Base-by-base conservation (phyloP, 2,113 vertebrate species). In the Xiphias gladius region DNA sequence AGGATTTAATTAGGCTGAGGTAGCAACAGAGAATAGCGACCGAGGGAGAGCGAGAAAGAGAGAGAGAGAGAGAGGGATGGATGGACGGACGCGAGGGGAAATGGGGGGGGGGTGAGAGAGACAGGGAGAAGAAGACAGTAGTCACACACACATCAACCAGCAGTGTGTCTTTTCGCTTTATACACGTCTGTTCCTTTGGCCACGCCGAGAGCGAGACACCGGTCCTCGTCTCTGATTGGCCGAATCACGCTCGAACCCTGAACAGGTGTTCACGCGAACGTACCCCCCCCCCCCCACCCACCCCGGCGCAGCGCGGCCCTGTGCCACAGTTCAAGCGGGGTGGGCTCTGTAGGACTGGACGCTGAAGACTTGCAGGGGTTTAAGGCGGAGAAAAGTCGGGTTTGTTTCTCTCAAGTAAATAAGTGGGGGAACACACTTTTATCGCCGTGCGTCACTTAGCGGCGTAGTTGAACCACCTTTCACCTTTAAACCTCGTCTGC, bases 181-280 rank as follows among this genome's bases (percentile, higher is more conserved):
- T 7, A 48, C 19, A 1, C 4, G 59, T 35, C 17, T 35, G n/a
- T n/a, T n/a, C n/a, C n/a, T n/a, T n/a, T 39, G 32, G 5, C 37
- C 35, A 64, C n/a, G 39, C 63, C 17, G 37, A 4, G 39, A 65
- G 4, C 19, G 7, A 10, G 6, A 4, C 8, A 50, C 43, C 28
- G 1, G 16, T 37, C 13, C 14, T 69, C 8, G 0, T 9, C 46
- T 57, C 52, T 62, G 54, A 81, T 76, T 80, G 83, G 77, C 52
- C 75, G 65, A 52, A 59, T 55, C 37, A 7, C n/a, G 2, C 7
- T 16, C 4, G 16, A 46, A 37, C 14, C n/a, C 9, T 12, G 30
- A 0, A 11, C 65, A 76, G 64, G 65, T 76, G 66, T 50, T 20
- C 5, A 7, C 4, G 35, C 7, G 35, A 5, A 7, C 6, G 46